Percentiles rank a stretch among this genome's conserved stretches.
phyloP scores from a whole-genome alignment of 2,888 invertebrate species.

The Eristalis tenax region DNA sequence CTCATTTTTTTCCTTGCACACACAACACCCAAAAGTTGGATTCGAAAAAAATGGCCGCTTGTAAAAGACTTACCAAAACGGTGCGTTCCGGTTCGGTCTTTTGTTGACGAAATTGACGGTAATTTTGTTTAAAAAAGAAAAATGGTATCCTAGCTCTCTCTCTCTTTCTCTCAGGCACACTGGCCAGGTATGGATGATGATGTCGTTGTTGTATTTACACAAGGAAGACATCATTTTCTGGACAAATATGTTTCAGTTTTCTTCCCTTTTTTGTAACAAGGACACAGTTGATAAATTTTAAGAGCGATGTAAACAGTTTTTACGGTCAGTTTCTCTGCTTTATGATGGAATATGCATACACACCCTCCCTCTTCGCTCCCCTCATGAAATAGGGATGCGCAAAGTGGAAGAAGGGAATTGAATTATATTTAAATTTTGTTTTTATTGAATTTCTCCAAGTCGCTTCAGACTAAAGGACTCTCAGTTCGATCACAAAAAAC shows the following conservation, averaged over 20 bases:
- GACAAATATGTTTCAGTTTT: not conserved
- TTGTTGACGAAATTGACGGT: conserved; percentile 28
- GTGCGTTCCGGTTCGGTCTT: conserved; percentile 9
- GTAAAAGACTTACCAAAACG: conserved; percentile 30
- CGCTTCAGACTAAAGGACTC: not conserved
- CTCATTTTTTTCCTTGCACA: too few species aligned
- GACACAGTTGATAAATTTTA: conserved; percentile 25
- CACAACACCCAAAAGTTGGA: too few species aligned
- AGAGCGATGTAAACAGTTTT: conserved; percentile 26
- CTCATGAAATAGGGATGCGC: not conserved
- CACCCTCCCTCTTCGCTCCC: not conserved
- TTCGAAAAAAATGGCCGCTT: conserved; percentile 25
- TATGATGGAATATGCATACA: not conserved
- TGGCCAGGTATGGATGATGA: not conserved
- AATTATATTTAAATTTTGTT: not conserved
- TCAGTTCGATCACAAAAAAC: not conserved
- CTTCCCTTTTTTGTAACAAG: conserved; percentile 4
- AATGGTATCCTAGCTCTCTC: not conserved
- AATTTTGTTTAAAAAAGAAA: conserved; percentile 7
- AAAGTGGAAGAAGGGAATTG: not conserved
- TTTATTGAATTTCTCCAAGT: not conserved
- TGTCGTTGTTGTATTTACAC: not conserved
- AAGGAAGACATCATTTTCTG: conserved; percentile 4
- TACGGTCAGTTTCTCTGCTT: conserved; percentile 22
- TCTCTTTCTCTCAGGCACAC: not conserved